Conservation (phyloP, 2,888 invertebrate species). For the Macrosoma leucophasiata region DNA sequence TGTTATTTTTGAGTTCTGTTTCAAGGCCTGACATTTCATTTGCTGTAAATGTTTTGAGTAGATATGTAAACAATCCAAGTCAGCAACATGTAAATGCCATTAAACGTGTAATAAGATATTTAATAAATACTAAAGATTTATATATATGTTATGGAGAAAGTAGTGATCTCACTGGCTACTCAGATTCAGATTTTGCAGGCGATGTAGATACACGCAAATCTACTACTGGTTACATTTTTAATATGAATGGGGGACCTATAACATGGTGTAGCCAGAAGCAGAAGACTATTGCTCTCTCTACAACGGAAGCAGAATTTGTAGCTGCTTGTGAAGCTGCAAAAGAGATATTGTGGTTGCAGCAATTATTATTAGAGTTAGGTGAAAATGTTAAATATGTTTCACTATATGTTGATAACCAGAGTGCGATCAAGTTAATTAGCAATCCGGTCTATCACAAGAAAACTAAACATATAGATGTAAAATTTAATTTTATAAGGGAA, state of each 20-base stretch:
- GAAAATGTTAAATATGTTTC: constrained; percentile 7
- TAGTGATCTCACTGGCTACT: constrained; percentile 24
- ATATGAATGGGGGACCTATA: constrained; percentile 29
- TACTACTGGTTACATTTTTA: constrained; percentile 29
- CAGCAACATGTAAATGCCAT: constrained; percentile 23
- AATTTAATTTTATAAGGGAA: constrained; percentile 26
- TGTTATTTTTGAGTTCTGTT: constrained; percentile 25
- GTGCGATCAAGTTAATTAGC: constrained; percentile 27
- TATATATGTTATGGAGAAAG: constrained; percentile 25
- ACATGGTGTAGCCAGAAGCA: constrained; percentile 28
- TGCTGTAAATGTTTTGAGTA: constrained; percentile 24
- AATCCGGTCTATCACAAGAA: constrained; percentile 28
- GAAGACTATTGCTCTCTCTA: too few relatives aligned
- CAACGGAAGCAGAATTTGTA: too few relatives aligned
- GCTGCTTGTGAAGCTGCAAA: constrained; percentile 25
- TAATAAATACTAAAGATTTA: constrained; percentile 25
- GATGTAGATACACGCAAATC: constrained; percentile 30
- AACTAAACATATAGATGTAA: constrained; percentile 28
- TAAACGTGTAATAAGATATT: constrained; percentile 27
- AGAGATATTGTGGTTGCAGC: constrained; percentile 21
- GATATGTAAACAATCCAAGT: too few relatives aligned
- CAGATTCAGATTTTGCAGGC: constrained; percentile 30
- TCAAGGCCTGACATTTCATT: constrained; percentile 23
- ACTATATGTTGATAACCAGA: constrained; percentile 25
- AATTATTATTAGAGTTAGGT: constrained; percentile 18